Conservation (phyloP, 2,113 vertebrate genomes). For the Platysteira castanea region DNA sequence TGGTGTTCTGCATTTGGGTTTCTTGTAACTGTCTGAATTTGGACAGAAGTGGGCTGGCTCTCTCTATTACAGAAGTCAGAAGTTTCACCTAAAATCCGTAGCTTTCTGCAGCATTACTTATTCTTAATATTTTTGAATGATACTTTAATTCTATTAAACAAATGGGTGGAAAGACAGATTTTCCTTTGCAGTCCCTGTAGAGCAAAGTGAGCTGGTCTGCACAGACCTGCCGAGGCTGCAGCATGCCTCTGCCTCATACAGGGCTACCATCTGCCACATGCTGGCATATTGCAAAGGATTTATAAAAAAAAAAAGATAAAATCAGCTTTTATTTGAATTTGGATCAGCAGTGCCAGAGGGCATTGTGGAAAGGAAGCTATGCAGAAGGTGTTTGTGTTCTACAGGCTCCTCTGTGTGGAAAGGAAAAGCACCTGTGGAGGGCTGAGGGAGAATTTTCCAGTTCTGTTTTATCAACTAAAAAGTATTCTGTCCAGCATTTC, state of each 20-base stretch:
- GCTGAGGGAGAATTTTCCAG: neutral
- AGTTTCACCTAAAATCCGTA: neutral
- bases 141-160: neutral
- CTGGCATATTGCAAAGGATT: neutral
- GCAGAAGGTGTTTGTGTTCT: neutral
- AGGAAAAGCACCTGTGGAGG: neutral
- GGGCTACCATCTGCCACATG: neutral
- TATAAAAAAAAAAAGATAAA: neutral
- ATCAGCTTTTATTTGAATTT: neutral
- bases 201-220: neutral
- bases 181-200: neutral
- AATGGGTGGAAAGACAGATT: neutral
- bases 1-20: neutral
- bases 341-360: neutral
- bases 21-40: neutral
- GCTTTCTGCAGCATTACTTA: neutral
- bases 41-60: neutral
- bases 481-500: neutral
- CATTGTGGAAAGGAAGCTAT: neutral
- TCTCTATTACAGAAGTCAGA: neutral
- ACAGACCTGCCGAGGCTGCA: neutral
- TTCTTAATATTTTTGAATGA: neutral
- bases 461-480: neutral
- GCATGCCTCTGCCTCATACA: neutral
- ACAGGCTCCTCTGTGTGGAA: neutral